Conservation (phyloP, 2,888 invertebrate species). For the Standfussiana lucernea region DNA sequence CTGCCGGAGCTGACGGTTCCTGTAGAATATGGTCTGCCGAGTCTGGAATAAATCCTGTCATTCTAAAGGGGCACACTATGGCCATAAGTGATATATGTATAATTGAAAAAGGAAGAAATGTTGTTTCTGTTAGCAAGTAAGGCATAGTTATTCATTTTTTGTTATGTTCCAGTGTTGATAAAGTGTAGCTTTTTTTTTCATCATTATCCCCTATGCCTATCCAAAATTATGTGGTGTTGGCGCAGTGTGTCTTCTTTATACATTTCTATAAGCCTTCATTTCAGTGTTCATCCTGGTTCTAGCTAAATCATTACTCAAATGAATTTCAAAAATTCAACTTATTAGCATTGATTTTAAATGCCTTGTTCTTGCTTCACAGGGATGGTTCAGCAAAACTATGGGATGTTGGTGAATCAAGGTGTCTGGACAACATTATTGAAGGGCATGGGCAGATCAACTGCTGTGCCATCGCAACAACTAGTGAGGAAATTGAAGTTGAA, state of each 20-base stretch:
- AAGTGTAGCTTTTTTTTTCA: not conserved
- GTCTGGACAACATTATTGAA: constrained; percentile 89
- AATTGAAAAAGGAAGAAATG: constrained; percentile 92
- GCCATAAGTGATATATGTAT: constrained; percentile 92
- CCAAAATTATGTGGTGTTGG: not conserved
- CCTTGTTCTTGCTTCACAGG: constrained; percentile 75
- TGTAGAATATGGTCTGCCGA: constrained; percentile 93
- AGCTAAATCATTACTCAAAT: constrained; percentile 4
- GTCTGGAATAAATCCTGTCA: constrained; percentile 92
- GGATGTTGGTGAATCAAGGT: constrained; percentile 92
- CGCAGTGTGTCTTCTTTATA: not conserved
- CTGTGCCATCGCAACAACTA: constrained; percentile 86
- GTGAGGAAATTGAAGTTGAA: constrained; percentile 76
- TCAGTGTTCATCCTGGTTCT: not conserved
- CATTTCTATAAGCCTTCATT: not conserved
- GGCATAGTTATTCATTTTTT: constrained; percentile 43
- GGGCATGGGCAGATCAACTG: constrained; percentile 91
- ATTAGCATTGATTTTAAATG: not conserved
- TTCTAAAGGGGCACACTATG: constrained; percentile 92
- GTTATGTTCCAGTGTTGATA: not conserved
- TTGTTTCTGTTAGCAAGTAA: constrained; percentile 93
- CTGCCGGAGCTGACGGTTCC: constrained; percentile 93
- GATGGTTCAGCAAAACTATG: constrained; percentile 93
- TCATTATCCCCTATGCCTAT: not conserved
- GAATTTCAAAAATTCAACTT: not conserved